Conservation (phyloP, 2,113 vertebrate genomes). For the Mugil cephalus region DNA sequence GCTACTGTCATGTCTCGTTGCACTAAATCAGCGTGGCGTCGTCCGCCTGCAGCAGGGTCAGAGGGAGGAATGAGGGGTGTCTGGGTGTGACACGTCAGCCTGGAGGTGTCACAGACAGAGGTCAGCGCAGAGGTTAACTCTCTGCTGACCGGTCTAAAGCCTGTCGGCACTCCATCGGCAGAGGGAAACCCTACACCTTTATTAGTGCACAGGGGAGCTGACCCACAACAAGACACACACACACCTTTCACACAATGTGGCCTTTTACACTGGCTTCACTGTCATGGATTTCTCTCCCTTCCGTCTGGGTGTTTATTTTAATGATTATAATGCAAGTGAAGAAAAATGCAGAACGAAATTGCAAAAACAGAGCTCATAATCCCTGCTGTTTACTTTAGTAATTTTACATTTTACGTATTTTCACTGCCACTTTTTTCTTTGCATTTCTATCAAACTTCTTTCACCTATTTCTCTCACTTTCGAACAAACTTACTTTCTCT, state of each 20-base stretch:
- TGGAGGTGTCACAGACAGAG: constrained; percentile 34
- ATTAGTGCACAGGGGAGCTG: constrained; percentile 30
- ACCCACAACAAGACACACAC: constrained; percentile 9
- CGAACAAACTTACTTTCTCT: constrained; percentile 34
- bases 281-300: not conserved
- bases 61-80: not conserved
- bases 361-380: not conserved
- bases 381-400: constrained; percentile 2
- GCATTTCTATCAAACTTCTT: constrained; percentile 30
- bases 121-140: constrained; percentile 46
- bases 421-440: constrained; percentile 12
- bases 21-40: not conserved
- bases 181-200: constrained; percentile 49
- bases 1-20: not conserved
- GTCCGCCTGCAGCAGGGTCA: not conserved
- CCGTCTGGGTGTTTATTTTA: not conserved
- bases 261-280: not conserved
- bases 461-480: constrained; percentile 29
- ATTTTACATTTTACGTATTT: constrained; percentile 15
- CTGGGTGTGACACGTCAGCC: constrained; percentile 48
- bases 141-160: constrained; percentile 1
- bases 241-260: not conserved
- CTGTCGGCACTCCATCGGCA: constrained; percentile 18
- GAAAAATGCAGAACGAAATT: not conserved
- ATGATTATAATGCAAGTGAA: not conserved